These are phyloP conservation scores for Myzus persicae DNA, from an alignment of 1,140 invertebrate species.

Conservation along the genomic window DNA sequence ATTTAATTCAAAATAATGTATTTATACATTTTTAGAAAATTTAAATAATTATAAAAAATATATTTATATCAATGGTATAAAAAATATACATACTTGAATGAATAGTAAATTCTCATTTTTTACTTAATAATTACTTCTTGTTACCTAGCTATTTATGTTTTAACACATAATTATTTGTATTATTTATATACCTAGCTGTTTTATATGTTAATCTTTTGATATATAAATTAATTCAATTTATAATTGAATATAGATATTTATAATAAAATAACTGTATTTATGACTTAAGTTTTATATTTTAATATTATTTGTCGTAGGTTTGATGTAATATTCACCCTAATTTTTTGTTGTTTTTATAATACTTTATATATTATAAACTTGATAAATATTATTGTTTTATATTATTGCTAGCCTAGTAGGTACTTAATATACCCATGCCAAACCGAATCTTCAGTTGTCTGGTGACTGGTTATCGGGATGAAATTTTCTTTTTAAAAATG, in stretches of 20 bases:
- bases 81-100: background rate
- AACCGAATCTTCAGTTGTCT: too few relatives aligned
- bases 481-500: too few relatives aligned
- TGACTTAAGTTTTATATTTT: constrained; percentile 1
- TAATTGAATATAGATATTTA: background rate
- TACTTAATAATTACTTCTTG: background rate
- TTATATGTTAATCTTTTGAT: background rate
- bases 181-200: background rate
- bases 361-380: background rate
- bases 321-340: background rate
- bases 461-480: too few relatives aligned
- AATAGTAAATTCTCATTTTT: background rate
- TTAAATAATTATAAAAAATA: background rate
- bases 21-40: background rate
- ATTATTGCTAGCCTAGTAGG: background rate
- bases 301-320: background rate
- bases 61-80: background rate
- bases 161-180: background rate
- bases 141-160: background rate
- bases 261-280: background rate
- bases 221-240: background rate
- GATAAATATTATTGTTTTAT: background rate
- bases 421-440: too few relatives aligned
- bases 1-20: background rate
- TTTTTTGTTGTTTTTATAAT: background rate